Evolutionary conservation across 2,797 vertebrate species (phyloP).

Genomic region (Crotalus adamanteus): DNA sequence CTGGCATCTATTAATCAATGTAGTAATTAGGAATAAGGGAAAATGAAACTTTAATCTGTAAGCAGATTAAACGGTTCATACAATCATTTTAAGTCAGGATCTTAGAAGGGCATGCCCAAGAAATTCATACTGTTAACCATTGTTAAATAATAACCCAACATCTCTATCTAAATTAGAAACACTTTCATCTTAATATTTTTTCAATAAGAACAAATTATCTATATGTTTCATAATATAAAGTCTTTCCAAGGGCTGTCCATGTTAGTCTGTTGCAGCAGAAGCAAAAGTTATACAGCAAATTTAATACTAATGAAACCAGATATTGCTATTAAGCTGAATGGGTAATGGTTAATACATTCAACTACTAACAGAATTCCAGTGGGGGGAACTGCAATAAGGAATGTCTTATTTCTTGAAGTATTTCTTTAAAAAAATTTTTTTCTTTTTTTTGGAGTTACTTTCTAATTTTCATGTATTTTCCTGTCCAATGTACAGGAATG

Average conservation of each 20-base stretch:
- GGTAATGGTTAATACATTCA: background rate
- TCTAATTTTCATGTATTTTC: background rate
- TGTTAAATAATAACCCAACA: background rate
- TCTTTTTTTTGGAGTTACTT: background rate
- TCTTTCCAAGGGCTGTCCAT: background rate
- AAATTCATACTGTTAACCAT: background rate
- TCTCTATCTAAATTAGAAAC: background rate
- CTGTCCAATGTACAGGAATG: background rate
- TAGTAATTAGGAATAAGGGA: background rate
- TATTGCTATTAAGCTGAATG: background rate
- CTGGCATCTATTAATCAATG: background rate
- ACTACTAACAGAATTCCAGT: background rate
- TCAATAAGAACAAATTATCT: background rate
- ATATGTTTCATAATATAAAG: background rate
- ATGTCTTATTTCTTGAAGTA: background rate
- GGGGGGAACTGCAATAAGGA: background rate
- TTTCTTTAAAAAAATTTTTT: background rate
- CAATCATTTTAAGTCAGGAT: background rate
- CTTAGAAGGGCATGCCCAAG: background rate
- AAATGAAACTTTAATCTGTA: background rate
- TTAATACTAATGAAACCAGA: background rate
- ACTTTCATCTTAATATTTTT: background rate
- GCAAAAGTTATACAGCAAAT: background rate
- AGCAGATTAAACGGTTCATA: background rate
- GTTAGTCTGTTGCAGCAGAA: background rate